A percentile compares a stretch with the other conserved stretches of the same genome.
phyloP scores from a whole-genome alignment of 2,797 vertebrate species.

The Leptoclinus maculatus region DNA sequence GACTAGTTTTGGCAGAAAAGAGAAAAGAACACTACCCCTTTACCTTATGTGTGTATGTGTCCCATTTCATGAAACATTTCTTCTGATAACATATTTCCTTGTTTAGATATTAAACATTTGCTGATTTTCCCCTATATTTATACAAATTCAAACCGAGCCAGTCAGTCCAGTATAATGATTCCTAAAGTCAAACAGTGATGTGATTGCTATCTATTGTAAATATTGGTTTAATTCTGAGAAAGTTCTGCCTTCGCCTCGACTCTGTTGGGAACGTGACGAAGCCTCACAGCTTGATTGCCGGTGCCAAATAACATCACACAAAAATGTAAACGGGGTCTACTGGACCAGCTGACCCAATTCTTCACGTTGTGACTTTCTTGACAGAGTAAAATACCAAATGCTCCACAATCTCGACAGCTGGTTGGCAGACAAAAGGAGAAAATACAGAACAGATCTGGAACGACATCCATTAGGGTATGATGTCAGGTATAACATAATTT shows the following conservation, averaged over 20 bases:
- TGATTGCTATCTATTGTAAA: conserved; percentile 72
- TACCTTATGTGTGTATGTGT: conserved; percentile 10
- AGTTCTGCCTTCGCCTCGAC: conserved; percentile 40
- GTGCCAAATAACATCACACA: conserved; percentile 54
- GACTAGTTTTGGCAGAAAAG: conserved; percentile 4
- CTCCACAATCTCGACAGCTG: conserved; percentile 35
- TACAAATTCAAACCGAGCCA: conserved; percentile 20
- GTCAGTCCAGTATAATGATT: conserved; percentile 32
- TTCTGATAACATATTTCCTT: conserved; percentile 53
- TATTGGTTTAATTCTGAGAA: conserved; percentile 71
- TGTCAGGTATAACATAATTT: conserved; percentile 44
- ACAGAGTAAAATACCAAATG: conserved; percentile 44
- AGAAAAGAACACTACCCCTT: background rate
- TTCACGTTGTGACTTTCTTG: conserved; percentile 46
- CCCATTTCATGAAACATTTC: conserved; percentile 13
- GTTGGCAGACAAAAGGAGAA: conserved; percentile 38
- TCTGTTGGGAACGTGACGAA: conserved; percentile 54
- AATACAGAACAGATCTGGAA: conserved; percentile 43
- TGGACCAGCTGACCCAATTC: conserved; percentile 51
- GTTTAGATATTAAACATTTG: conserved; percentile 54
- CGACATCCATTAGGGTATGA: conserved; percentile 32
- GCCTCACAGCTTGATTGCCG: conserved; percentile 18
- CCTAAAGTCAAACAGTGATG: conserved; percentile 41
- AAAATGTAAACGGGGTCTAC: conserved; percentile 52
- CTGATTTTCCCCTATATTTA: conserved; percentile 31